Conservation (phyloP, 2,797 vertebrate genomes). For the Tapirus indicus region DNA sequence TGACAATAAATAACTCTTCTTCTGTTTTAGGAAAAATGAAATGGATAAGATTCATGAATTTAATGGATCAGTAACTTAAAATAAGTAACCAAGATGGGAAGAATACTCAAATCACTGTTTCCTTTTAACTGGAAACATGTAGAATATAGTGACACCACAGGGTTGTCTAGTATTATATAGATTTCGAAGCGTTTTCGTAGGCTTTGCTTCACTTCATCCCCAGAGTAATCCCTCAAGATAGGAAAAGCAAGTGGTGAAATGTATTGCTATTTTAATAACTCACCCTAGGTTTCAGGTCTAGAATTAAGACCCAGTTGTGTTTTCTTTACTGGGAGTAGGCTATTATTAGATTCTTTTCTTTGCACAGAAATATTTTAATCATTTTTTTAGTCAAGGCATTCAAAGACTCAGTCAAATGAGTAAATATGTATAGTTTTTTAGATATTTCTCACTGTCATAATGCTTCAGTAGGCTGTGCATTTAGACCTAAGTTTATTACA, state of each 20-base stretch:
- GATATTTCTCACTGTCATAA: background rate
- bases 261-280: background rate
- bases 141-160: background rate
- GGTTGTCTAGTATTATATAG: background rate
- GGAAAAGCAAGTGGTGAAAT: background rate
- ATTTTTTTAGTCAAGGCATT: background rate
- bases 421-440: background rate
- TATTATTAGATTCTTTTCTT: background rate
- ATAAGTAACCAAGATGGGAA: background rate
- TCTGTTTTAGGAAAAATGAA: conserved; percentile 64
- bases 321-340: background rate
- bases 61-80: conserved; percentile 24
- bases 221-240: background rate
- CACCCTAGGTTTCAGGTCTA: background rate
- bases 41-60: background rate
- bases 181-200: background rate
- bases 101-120: background rate
- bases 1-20: background rate
- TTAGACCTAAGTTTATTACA: conserved; percentile 5
- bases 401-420: background rate
- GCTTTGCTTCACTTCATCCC: background rate
- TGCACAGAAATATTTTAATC: background rate
- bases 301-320: background rate
- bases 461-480: background rate
- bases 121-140: background rate